These are phyloP conservation scores for Sturnira hondurensis DNA, from an alignment of 2,113 vertebrate genomes.

Conservation along the genomic window DNA sequence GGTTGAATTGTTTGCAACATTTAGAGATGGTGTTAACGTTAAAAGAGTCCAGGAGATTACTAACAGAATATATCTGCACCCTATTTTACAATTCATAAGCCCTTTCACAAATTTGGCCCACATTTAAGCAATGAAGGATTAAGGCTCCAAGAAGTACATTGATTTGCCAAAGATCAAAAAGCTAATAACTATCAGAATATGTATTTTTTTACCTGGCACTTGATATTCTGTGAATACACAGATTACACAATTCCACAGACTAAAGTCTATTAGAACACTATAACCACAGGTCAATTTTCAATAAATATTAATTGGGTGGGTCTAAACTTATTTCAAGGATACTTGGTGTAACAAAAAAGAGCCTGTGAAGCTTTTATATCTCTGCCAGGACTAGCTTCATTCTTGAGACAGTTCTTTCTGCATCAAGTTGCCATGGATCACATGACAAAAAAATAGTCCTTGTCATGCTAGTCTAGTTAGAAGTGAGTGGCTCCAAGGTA, in stretches of 20 bases:
- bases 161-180: slow-evolving; percentile 37
- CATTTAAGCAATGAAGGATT: neutral
- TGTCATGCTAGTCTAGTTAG: neutral
- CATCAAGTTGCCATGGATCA: neutral
- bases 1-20: neutral
- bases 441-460: neutral
- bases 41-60: neutral
- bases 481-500: neutral
- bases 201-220: neutral
- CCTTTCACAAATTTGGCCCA: neutral
- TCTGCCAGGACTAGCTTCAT: neutral
- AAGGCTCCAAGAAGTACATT: neutral
- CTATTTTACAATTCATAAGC: slow-evolving; percentile 10
- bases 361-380: neutral
- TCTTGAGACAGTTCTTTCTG: neutral
- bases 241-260: neutral
- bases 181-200: neutral
- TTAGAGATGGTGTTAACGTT: neutral
- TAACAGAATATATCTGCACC: neutral
- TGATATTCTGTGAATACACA: neutral
- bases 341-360: neutral
- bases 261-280: neutral
- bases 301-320: neutral
- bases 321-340: neutral
- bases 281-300: neutral